phyloP scores from a whole-genome alignment of 1,140 invertebrate genomes.

The Ostrea denselamellosa region DNA sequence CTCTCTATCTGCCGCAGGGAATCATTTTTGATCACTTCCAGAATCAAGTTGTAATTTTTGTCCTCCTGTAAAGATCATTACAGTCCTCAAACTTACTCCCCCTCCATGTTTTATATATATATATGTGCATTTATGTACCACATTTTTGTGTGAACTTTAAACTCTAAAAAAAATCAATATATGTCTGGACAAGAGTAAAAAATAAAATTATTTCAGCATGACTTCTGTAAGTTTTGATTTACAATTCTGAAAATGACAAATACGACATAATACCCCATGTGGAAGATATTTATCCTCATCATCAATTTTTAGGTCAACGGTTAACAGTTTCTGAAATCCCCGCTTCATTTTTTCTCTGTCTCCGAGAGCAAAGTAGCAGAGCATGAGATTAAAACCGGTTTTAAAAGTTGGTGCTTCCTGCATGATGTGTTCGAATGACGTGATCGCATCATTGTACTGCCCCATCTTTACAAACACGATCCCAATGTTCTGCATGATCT shows the following conservation, averaged over 20 bases:
- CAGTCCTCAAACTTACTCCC: too few relatives aligned
- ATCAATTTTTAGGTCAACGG: constrained; percentile 90
- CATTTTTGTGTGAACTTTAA: too few relatives aligned
- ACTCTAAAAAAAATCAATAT: too few relatives aligned
- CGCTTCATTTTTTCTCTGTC: constrained; percentile 97
- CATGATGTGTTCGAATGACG: constrained; percentile 99
- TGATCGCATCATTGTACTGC: constrained; percentile 96
- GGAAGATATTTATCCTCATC: constrained; percentile 88
- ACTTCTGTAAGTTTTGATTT: background rate
- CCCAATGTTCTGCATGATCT: constrained; percentile 99
- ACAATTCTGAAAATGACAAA: background rate
- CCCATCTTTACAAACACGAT: constrained; percentile 97
- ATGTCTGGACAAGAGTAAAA: background rate
- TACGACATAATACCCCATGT: constrained; percentile 75
- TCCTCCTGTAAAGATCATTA: constrained; percentile 82
- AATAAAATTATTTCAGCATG: background rate
- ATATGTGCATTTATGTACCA: too few relatives aligned
- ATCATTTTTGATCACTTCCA: constrained; percentile 90
- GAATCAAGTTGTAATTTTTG: constrained; percentile 85
- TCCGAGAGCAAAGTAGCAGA: constrained; percentile 95
- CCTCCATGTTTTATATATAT: too few relatives aligned
- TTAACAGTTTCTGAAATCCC: constrained; percentile 93
- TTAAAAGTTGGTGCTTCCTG: constrained; percentile 94
- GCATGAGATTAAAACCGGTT: constrained; percentile 91
- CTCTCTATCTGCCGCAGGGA: constrained; percentile 88